These are phyloP conservation scores for Brachynemurus nebulosus DNA, from an alignment of 2,888 invertebrate species.

Conservation along the genomic window DNA sequence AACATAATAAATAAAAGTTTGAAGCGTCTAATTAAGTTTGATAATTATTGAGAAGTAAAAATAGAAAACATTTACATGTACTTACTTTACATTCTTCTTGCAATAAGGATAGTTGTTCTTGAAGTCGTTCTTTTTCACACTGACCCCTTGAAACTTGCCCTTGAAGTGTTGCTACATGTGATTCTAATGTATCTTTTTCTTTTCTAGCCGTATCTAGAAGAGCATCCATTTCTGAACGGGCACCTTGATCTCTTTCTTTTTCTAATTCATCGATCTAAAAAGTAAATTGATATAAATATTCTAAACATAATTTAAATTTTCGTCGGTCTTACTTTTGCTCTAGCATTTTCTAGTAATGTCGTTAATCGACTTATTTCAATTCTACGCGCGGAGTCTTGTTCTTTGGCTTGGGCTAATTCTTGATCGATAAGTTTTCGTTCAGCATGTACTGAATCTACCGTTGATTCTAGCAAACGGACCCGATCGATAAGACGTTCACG, in stretches of 20 bases:
- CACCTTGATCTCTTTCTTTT: slow-evolving; percentile 48
- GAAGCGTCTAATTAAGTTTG: not conserved
- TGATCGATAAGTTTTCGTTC: slow-evolving; percentile 63
- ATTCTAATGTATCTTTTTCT: slow-evolving; percentile 61
- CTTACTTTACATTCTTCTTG: slow-evolving; percentile 55
- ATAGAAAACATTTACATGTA: too few relatives aligned
- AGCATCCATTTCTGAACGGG: slow-evolving; percentile 58
- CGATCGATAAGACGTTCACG: slow-evolving; percentile 55
- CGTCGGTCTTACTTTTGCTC: slow-evolving; percentile 47
- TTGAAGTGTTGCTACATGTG: slow-evolving; percentile 49
- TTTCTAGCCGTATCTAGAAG: slow-evolving; percentile 49
- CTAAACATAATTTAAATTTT: not conserved
- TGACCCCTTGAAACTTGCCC: slow-evolving; percentile 54
- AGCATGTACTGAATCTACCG: slow-evolving; percentile 55
- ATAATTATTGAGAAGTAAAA: slow-evolving; percentile 1
- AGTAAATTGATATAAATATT: not conserved
- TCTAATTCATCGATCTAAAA: slow-evolving; percentile 51
- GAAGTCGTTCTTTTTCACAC: slow-evolving; percentile 50
- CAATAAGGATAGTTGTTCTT: slow-evolving; percentile 49
- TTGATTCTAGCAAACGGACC: slow-evolving; percentile 53
- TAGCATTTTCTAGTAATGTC: slow-evolving; percentile 69
- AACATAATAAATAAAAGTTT: not conserved
- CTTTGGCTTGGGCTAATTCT: slow-evolving; percentile 55
- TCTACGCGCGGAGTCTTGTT: slow-evolving; percentile 57
- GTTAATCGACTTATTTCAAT: slow-evolving; percentile 68